A percentile compares a stretch with the other conserved stretches of the same genome.
Evolutionary conservation across 2,888 invertebrate genomes (phyloP).

Genomic region (Dynastes grantii): DNA sequence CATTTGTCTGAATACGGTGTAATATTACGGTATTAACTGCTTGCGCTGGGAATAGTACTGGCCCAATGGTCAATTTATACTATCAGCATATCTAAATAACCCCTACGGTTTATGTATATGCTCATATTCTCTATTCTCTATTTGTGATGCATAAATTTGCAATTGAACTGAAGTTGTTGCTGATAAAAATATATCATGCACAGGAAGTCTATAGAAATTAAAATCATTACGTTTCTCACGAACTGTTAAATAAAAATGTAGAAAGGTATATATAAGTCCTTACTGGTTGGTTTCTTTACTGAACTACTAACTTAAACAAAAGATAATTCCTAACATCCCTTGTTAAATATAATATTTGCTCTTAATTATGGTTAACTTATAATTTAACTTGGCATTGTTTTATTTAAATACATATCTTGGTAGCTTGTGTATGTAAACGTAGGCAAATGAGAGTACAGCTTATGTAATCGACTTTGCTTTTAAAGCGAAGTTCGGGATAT

Average conservation of each 20-base stretch:
- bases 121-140: background rate
- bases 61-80: background rate
- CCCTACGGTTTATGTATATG: background rate
- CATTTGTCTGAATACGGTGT: background rate
- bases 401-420: too few relatives aligned
- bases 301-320: too few relatives aligned
- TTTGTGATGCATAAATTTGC: constrained; percentile 4
- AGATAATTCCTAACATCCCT: too few relatives aligned
- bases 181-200: background rate
- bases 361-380: too few relatives aligned
- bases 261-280: too few relatives aligned
- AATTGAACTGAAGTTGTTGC: background rate
- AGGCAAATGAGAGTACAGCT: background rate
- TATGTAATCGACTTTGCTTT: background rate
- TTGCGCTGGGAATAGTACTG: background rate
- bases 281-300: too few relatives aligned
- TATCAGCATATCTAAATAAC: constrained; percentile 9
- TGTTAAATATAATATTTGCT: too few relatives aligned
- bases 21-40: constrained; percentile 4
- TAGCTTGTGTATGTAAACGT: background rate
- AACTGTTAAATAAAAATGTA: too few relatives aligned
- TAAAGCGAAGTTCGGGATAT: background rate
- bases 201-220: too few relatives aligned
- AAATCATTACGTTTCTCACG: too few relatives aligned
- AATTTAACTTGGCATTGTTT: too few relatives aligned